Evolutionary conservation across 2,113 vertebrate genomes (phyloP), one percentile per base, ranked within the genome.

Genomic region (Arvicanthis niloticus): DNA sequence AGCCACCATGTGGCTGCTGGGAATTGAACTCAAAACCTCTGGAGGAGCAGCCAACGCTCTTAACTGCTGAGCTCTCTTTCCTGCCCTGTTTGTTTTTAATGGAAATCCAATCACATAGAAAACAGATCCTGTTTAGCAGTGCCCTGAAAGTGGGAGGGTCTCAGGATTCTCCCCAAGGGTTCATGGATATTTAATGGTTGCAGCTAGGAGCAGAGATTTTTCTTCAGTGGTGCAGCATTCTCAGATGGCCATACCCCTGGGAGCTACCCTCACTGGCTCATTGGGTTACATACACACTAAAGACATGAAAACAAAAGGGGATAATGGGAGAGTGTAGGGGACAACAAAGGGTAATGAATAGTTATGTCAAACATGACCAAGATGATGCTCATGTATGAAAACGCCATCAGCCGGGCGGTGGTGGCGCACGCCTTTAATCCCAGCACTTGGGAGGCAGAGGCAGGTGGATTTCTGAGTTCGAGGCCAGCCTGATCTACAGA

Each of bases 51-150:
- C 29, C 7, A 29, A 22, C 40, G 15, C 34, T 53, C 48, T 81
- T 53, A 72, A 53, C 19, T 29, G 29, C 48, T 40, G 37, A 72
- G 65, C 31, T 15, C 29, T 34, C 65, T 68, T 31, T 34, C 29
- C 31, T 15, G 12, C 37, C 34, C 34, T 62, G 3, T 37, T 62
- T 42, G 51, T 68, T 80, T 67, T 58, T 60, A 96, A 91, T 93
- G 62, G 67, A 76, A 62, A 88, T 78, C 88, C 29, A 90, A 81
- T 48, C 45, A 89, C 65, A 76, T 81, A 37, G 73, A 86, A 88
- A 87, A 53, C 21, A 73, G 65, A 65, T 53, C 60, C 58, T 37
- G 5, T 29, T 53, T 16, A 53, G 65, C 48, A 31, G 22, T 68
- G 62, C 51, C 40, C 6, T 65, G 40, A 65, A 85, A 62, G 81